Evolutionary conservation across 2,888 invertebrate genomes (phyloP).

Genomic region (Drosophila kuntzei): DNA sequence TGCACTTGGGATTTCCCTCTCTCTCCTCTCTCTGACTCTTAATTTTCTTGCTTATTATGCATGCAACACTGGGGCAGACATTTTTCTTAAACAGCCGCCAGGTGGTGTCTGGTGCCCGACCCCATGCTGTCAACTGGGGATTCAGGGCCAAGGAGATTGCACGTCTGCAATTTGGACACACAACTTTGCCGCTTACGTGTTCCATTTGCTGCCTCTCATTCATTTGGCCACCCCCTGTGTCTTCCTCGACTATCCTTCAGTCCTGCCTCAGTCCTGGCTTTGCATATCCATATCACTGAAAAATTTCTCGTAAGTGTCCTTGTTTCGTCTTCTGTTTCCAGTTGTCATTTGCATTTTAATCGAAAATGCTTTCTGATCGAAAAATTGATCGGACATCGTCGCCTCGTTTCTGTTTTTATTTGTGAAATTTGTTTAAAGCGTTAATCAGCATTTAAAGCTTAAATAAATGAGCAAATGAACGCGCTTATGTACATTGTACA

Average conservation of each 20-base stretch:
- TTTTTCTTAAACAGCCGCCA: constrained; percentile 62
- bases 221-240: background rate
- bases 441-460: constrained; percentile 1
- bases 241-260: background rate
- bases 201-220: constrained; percentile 47
- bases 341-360: constrained; percentile 65
- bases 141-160: constrained; percentile 52
- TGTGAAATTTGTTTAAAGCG: constrained; percentile 4
- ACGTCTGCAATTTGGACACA: constrained; percentile 73
- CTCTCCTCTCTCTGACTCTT: background rate
- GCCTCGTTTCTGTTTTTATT: constrained; percentile 16
- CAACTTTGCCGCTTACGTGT: constrained; percentile 67
- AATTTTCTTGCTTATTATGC: constrained; percentile 59
- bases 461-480: background rate
- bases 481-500: background rate
- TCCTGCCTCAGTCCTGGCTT: constrained; percentile 1
- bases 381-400: constrained; percentile 44
- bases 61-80: constrained; percentile 72
- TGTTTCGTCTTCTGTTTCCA: constrained; percentile 44
- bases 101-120: constrained; percentile 39
- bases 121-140: constrained; percentile 20
- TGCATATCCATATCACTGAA: constrained; percentile 47
- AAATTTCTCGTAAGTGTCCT: constrained; percentile 44
- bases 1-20: constrained; percentile 46
- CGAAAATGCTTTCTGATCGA: constrained; percentile 44